A percentile compares a stretch with the other conserved stretches of the same genome.
Evolutionary conservation across 1,140 invertebrate genomes (phyloP).

Genomic region (Drosophila sp.): DNA sequence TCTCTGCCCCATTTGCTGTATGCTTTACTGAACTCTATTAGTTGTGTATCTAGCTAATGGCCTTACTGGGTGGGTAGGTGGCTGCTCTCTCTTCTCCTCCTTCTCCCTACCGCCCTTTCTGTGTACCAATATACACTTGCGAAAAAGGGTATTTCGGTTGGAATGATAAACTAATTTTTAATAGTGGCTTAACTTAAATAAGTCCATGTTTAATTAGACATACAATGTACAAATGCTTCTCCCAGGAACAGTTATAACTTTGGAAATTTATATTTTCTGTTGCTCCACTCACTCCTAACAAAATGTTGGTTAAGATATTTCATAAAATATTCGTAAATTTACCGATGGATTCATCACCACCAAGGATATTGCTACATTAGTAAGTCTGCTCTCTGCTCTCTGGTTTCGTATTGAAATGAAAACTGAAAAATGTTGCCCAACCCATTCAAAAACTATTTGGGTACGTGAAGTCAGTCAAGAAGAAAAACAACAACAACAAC

Average conservation of each 20-base stretch:
- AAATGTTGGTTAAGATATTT: too few relatives aligned
- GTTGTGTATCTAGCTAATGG: conserved; percentile 2
- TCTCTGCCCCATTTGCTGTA: neutral
- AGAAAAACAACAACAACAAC: conserved; percentile 18
- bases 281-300: too few relatives aligned
- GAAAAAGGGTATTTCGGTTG: neutral
- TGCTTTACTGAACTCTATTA: conserved; percentile 1
- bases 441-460: conserved; percentile 8
- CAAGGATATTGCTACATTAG: too few relatives aligned
- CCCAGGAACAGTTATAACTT: too few relatives aligned
- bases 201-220: too few relatives aligned
- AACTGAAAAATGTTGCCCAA: conserved; percentile 9
- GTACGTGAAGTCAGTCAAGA: conserved; percentile 10
- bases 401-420: neutral
- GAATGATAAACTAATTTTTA: too few relatives aligned
- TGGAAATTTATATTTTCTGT: too few relatives aligned
- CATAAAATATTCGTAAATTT: too few relatives aligned
- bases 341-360: too few relatives aligned
- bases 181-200: too few relatives aligned
- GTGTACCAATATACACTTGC: neutral
- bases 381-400: neutral
- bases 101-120: too few relatives aligned
- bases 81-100: neutral
- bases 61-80: neutral
- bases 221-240: too few relatives aligned